Base-by-base conservation (phyloP, 2,888 invertebrate species). In the Drosophila ustulata region DNA sequence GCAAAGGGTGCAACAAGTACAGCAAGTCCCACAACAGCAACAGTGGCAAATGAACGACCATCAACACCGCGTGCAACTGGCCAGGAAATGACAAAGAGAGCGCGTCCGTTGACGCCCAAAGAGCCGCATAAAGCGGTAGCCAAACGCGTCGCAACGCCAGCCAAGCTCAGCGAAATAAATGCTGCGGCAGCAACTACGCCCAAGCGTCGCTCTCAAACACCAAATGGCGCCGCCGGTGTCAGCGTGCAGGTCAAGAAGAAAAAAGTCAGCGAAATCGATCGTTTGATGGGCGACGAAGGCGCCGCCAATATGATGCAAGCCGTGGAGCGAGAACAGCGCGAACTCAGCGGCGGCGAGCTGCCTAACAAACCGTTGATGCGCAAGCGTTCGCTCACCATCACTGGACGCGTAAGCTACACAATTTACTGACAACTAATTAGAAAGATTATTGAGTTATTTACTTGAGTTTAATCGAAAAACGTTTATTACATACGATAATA, bases 251-350 rank as follows among this genome's bases (percentile, higher is more conserved):
- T 68, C 65, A 90, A 89, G 51, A 94, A 94, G 87, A 94, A 94
- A 73, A 94, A 93, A 78, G 93, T 94, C 70, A 94, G 95, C 23
- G 97, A 97, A 93, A 94, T 97, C 57, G 96, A 97, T 85, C 95
- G 93, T 67, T 91, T 97, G 55, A 92, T 97, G 68, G 96, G 96
- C 93, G 97, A 97, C 90, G 97, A 97, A 90, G 97, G 97, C 1
- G 97, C 97, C 3, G 95, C 96, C 2, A 97, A 97, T 91, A 96
- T 97, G 95, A 93, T 97, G 45, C 96, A 96, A 88, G 95, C 96
- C 25, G 94, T 97, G 1, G 96, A 96, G 81, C 93, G 89, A 6
- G 90, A 91, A 25, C 80, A 89, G 49, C 81, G 85, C 0, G 90
- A 87, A 56, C 23, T 73, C 4, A 87, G 89, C 53, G 83, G 83